Base-by-base conservation (phyloP, 2,113 vertebrate genomes). In the Rhizomys pruinosus region DNA sequence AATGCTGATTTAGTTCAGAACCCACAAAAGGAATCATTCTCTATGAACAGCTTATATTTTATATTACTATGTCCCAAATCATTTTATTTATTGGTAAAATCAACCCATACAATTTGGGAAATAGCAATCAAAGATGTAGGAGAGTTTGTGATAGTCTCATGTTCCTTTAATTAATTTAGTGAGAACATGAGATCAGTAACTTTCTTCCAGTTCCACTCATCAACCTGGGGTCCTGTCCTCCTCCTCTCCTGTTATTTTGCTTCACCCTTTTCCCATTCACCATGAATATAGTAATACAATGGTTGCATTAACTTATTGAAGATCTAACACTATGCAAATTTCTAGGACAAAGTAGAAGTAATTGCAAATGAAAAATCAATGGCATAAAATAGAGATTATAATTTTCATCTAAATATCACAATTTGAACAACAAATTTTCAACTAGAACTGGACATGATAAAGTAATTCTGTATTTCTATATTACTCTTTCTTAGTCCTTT, bases 401-500 rank as follows among this genome's bases (percentile, higher is more conserved):
- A 82, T 85, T 57, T 73, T 89, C 12, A 85, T 20, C 37, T 81
- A 91, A 80, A 39, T 47, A 19, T 64, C 15, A 63, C 2, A 29
- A 16, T 15, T 13, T 44, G 57, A 57, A 57, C 16, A 71, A 47
- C 0, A 8, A 87, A 16, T 1, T 89, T 89, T 95, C 29, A 89
- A 74, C 9, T 42, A 59, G 39, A 88, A 80, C 25, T 42, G 72
- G 3, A 71, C 1, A 19, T 16, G 11, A 61, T 37, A 72, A 95
- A 93, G 27, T 91, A 19, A 89, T 52, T 55, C 13, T 52, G 2
- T 42, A 16, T 32, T 13, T 37, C 86, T 7, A 47, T 25, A 52
- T n/a, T 57, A 1, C 5, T 89, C 7, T 77, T 0, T 66, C 25
- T 3, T 52, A 15, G 2, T 20, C 5, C 0, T 8, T 55, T 52